Evolutionary conservation across 2,113 vertebrate species (phyloP).

Genomic region (Lepisosteus osseus): DNA sequence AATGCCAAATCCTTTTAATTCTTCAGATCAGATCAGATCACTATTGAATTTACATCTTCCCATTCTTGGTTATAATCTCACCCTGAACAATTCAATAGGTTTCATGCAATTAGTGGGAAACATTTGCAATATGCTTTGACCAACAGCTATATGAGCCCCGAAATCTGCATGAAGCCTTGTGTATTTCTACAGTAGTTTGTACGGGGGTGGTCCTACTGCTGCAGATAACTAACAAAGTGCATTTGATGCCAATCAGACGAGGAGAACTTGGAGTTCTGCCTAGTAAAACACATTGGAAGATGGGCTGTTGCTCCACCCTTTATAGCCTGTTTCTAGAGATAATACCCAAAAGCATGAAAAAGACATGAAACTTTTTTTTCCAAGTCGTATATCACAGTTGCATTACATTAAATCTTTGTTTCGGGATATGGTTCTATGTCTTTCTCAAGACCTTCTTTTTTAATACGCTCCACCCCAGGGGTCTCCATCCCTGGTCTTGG

Average conservation of each 20-base stretch:
- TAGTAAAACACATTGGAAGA: constrained; percentile 22
- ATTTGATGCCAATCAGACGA: constrained; percentile 36
- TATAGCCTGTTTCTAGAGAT: not conserved
- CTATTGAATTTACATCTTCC: not conserved
- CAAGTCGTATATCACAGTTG: too few relatives aligned
- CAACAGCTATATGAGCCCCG: constrained; percentile 1
- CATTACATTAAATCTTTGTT: too few relatives aligned
- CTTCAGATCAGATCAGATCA: not conserved
- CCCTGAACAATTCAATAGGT: not conserved
- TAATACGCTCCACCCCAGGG: too few relatives aligned
- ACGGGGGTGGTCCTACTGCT: constrained; percentile 35
- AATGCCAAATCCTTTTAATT: too few relatives aligned
- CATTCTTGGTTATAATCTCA: not conserved
- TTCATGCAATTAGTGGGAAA: not conserved
- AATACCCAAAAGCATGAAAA: not conserved
- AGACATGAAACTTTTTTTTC: not conserved
- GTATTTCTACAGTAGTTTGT: not conserved
- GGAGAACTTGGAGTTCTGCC: constrained; percentile 23
- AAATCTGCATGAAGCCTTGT: not conserved
- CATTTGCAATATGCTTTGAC: not conserved
- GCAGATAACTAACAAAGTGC: constrained; percentile 30
- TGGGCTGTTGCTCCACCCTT: constrained; percentile 17
- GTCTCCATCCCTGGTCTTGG: too few relatives aligned
- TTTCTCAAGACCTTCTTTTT: too few relatives aligned
- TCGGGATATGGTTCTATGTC: too few relatives aligned